Conservation (phyloP, 2,888 invertebrate genomes). For the Xanthia icteritia region DNA sequence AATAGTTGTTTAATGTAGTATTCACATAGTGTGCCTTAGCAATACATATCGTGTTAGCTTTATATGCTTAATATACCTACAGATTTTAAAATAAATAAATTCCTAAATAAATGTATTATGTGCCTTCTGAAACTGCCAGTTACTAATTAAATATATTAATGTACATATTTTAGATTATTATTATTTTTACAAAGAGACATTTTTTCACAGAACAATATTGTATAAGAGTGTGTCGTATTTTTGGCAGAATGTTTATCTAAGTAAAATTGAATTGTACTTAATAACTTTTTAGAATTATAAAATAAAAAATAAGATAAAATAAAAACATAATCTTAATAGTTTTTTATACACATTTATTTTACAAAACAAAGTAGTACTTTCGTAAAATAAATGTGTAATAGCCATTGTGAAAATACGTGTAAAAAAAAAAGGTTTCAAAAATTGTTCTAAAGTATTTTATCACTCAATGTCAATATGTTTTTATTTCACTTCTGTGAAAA, state of each 20-base stretch:
- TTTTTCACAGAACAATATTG: conserved; percentile 79
- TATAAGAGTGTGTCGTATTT: conserved; percentile 34
- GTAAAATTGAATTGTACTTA: conserved; percentile 69
- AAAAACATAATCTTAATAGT: background rate
- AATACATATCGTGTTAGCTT: conserved; percentile 65
- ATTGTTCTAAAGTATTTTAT: background rate
- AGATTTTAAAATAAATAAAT: conserved; percentile 31
- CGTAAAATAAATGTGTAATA: conserved; percentile 14
- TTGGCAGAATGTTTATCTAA: conserved; percentile 37
- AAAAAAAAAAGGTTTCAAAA: background rate
- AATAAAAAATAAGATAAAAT: conserved; percentile 8
- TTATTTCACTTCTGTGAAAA: conserved; percentile 77
- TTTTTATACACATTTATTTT: conserved; percentile 6
- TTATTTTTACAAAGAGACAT: conserved; percentile 70
- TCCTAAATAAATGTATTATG: conserved; percentile 66
- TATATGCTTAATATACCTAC: conserved; percentile 41
- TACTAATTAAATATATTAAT: conserved; percentile 82
- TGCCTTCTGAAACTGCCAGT: conserved; percentile 89
- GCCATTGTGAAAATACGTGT: background rate
- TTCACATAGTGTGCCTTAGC: conserved; percentile 64
- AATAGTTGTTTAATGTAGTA: conserved; percentile 39
- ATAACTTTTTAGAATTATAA: conserved; percentile 65
- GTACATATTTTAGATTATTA: conserved; percentile 81
- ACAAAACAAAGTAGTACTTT: background rate
- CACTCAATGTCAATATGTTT: conserved; percentile 19